A percentile compares a stretch with the other conserved stretches of the same genome.
These are phyloP conservation scores for Siniperca obscura DNA, from an alignment of 2,797 vertebrate species.

Conservation along the genomic window DNA sequence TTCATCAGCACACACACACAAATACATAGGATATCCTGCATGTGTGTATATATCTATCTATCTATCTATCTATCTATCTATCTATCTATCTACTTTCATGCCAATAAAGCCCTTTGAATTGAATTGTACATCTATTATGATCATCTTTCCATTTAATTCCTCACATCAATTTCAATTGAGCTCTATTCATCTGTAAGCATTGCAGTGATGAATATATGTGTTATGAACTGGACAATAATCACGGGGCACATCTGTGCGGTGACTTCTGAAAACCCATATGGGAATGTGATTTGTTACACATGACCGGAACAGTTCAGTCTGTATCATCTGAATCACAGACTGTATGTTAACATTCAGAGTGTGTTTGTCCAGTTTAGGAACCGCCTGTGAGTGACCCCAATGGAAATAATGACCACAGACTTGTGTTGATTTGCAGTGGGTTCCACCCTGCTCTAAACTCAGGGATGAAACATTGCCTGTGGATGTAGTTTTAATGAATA, in stretches of 20 bases:
- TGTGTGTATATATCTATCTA: too few relatives aligned
- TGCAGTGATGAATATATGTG: constrained; percentile 33
- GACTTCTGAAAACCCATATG: constrained; percentile 56
- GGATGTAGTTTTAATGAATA: constrained; percentile 40
- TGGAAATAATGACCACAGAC: constrained; percentile 56
- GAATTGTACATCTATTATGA: neutral
- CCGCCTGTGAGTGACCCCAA: constrained; percentile 41
- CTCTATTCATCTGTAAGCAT: constrained; percentile 34
- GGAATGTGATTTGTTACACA: constrained; percentile 65
- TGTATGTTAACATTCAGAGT: constrained; percentile 44
- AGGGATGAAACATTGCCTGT: constrained; percentile 27
- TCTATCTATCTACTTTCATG: too few relatives aligned
- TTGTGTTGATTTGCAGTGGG: constrained; percentile 56
- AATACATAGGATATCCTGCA: too few relatives aligned
- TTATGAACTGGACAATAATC: constrained; percentile 60
- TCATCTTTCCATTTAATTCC: constrained; percentile 4
- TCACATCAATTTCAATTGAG: constrained; percentile 35
- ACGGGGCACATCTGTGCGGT: constrained; percentile 62
- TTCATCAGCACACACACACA: too few relatives aligned
- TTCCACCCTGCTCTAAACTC: constrained; percentile 43
- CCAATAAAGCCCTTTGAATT: too few relatives aligned
- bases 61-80: too few relatives aligned
- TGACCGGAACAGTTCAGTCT: constrained; percentile 54
- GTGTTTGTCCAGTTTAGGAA: constrained; percentile 42
- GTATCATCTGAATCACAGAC: constrained; percentile 59